Evolutionary conservation across 2,113 vertebrate genomes (phyloP).

Genomic region (Athene noctua): DNA sequence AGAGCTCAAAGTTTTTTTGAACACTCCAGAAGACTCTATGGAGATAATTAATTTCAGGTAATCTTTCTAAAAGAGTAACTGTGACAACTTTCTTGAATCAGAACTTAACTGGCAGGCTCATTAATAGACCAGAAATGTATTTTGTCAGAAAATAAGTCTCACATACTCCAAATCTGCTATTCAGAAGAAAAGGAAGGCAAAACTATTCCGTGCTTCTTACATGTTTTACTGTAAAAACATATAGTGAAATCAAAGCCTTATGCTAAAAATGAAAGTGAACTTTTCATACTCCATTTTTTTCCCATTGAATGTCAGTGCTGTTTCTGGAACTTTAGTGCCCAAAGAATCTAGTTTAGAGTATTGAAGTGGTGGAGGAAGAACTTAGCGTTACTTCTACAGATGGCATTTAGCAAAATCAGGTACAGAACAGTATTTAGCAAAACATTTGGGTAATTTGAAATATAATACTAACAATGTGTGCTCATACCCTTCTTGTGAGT

Average conservation of each 20-base stretch:
- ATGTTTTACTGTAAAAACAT: neutral
- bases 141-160: neutral
- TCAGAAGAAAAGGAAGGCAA: neutral
- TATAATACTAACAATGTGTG: neutral
- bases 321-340: neutral
- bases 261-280: neutral
- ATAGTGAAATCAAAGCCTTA: neutral
- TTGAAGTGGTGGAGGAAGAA: neutral
- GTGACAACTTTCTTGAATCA: neutral
- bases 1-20: conserved; percentile 81
- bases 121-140: neutral
- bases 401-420: neutral
- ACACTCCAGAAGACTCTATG: conserved; percentile 82
- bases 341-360: neutral
- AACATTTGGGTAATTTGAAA: neutral
- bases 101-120: neutral
- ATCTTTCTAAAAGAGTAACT: neutral
- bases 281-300: neutral
- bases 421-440: neutral
- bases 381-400: neutral
- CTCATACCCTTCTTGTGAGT: neutral
- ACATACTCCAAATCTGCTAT: neutral
- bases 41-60: conserved; percentile 84
- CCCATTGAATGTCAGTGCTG: neutral
- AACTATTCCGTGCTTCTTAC: neutral